Base-by-base conservation (phyloP, 2,113 vertebrate species). In the Gila orcuttii region DNA sequence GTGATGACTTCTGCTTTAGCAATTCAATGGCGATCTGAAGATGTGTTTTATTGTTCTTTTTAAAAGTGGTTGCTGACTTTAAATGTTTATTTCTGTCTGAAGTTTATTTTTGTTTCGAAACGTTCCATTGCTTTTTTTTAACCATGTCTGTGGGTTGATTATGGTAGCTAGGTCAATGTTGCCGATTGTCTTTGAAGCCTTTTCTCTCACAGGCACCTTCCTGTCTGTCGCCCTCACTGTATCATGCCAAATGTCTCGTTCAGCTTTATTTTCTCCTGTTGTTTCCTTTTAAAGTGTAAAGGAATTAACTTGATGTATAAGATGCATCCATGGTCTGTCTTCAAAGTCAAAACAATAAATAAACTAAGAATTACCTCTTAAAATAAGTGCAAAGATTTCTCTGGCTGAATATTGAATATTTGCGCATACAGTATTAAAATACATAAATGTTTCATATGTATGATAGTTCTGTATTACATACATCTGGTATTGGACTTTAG, bases 321-420 rank as follows among this genome's bases (percentile, higher is more conserved):
- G 84, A 93, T 91, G 89, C 82, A 85, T 4, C 84, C 90, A 90
- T 92, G 91, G 89, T 94, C 90, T 86, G 88, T 86, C 79, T 88
- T 86, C 21, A 59, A 86, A 87, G 73, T 90, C 69, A 84, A 89
- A 92, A 91, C 93, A 85, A 88, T 84, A 84, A 73, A 47, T 50
- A 86, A 79, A 76, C 64, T 89, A 91, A 93, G 93, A 93, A 92
- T 95, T 95, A 96, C 94, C 94, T 96, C 95, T 95, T 95, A 96
- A 96, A 95, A 96, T 94, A 95, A 95, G 93, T 95, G 94, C 93
- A 94, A 93, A 90, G 93, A 93, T 95, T 94, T 93, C 90, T 96
- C 94, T 94, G 91, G 94, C 92, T 95, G 95, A 94, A 92, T 93
- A 96, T 89, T 91, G 95, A 94, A 91, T 91, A 89, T 93, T 94